Conservation (phyloP, 92 coral and sea anemone species). For the Anthopleura xanthogrammica region DNA sequence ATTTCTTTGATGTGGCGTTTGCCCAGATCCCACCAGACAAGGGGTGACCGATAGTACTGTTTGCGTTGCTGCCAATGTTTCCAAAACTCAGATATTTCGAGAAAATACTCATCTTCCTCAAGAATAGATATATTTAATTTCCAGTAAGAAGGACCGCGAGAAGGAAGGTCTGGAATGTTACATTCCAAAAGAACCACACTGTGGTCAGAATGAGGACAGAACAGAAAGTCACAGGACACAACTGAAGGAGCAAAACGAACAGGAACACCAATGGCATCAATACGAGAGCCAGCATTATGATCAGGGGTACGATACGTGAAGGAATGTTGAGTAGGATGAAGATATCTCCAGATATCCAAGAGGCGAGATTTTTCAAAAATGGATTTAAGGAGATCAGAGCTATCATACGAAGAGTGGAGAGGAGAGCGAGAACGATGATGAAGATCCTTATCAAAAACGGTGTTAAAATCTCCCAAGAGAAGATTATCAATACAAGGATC, state of each 20-base stretch:
- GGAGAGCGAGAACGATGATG: neutral
- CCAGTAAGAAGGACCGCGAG: slow-evolving; percentile 15
- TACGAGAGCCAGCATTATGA: neutral
- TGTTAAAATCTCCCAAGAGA: slow-evolving; percentile 6
- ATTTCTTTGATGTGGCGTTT: slow-evolving; percentile 16
- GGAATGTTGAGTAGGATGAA: neutral
- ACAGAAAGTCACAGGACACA: neutral
- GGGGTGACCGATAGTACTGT: neutral
- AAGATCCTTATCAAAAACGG: neutral
- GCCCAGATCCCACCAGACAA: slow-evolving; percentile 50
- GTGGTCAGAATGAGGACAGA: slow-evolving; percentile 24
- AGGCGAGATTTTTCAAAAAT: neutral
- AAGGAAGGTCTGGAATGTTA: neutral
- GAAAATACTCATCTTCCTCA: neutral
- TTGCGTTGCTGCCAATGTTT: neutral
- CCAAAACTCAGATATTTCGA: neutral
- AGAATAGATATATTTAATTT: slow-evolving; percentile 21
- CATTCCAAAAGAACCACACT: neutral
- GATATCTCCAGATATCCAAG: neutral
- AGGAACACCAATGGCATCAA: slow-evolving; percentile 16
- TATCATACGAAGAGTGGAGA: neutral
- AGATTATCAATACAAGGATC: slow-evolving; percentile 20
- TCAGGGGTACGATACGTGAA: slow-evolving; percentile 16
- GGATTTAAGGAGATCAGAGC: neutral
- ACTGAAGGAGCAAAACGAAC: neutral